Base-by-base conservation (phyloP, 1,140 invertebrate genomes). In the Drosophila varians region DNA sequence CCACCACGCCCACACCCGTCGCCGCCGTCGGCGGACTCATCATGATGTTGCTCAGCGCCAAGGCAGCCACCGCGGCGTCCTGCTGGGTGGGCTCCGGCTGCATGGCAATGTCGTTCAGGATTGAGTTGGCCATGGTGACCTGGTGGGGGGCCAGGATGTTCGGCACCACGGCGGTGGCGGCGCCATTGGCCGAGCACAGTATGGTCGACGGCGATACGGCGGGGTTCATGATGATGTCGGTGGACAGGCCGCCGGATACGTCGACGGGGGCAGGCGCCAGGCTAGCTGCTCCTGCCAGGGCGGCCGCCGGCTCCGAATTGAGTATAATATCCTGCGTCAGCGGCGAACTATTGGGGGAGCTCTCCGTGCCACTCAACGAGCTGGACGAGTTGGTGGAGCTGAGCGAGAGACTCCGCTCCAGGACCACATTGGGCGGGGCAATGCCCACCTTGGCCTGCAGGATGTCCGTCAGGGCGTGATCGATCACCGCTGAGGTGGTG, bases 171-270 rank as follows among this genome's bases (percentile, higher is more conserved):
- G 93, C 93, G 0, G 93, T 92, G 77, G 89, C 89, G 2, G 82
- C 84, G 0, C 86, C 89, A 49, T 90, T 90, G 0, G 86, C 86
- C 47, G 89, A 90, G 25, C 76, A 91, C 8, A 90, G 87, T 14
- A 92, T 93, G 56, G 93, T 89, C 47, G 92, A 93, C 0, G 93
- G 93, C 0, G 93, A 94, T 42, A 94, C 93, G 43, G 93, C 93
- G 2, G 94, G 92, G 83, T 94, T 93, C 45, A 96, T 89, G 25
- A 94, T 94, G 4, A 93, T 92, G 48, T 94, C 93, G 0, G 93
- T 92, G 3, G 93, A 92, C 3, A 93, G 56, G 6, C 93, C 92
- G 4, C 91, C 86, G 0, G 92, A 43, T 2, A 73, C 70, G 11
- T 55, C 69, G 2, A 70, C 65, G 0, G 57, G 28, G 0, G 69